Evolutionary conservation across 2,113 vertebrate species (phyloP).

Genomic region (Verasper variegatus): DNA sequence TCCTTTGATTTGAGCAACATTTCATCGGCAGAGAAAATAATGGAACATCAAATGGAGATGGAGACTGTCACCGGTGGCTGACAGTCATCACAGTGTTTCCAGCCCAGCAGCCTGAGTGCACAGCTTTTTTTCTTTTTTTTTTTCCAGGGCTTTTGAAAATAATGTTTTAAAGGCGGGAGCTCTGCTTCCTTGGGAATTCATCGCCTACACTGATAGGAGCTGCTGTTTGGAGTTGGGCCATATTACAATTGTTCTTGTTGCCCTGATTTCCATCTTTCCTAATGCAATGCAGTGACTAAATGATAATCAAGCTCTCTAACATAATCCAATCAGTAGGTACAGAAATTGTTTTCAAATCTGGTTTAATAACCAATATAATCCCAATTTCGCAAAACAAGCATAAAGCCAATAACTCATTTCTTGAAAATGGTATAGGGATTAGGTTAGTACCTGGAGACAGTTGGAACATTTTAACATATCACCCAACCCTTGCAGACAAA

Average conservation of each 20-base stretch:
- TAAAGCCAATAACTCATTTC: too few species aligned
- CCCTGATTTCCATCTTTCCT: background rate
- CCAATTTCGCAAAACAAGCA: too few species aligned
- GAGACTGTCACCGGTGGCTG: background rate
- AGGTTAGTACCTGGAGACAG: too few species aligned
- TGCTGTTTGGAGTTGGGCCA: background rate
- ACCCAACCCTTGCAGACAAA: too few species aligned
- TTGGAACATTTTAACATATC: too few species aligned
- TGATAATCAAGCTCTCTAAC: too few species aligned
- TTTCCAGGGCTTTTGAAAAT: too few species aligned
- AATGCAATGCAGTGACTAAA: too few species aligned
- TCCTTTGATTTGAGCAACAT: conserved; percentile 61
- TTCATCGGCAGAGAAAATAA: conserved; percentile 57
- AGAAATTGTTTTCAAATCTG: too few species aligned
- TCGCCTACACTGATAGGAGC: background rate
- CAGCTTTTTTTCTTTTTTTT: background rate
- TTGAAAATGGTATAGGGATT: too few species aligned
- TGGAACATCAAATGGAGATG: background rate
- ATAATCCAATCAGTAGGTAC: too few species aligned
- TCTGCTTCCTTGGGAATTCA: background rate
- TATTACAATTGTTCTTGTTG: background rate
- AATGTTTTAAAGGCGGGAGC: background rate
- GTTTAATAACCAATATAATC: too few species aligned
- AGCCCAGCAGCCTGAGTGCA: background rate
- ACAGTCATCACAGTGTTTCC: background rate